Evolutionary conservation across 2,797 vertebrate genomes (phyloP), one percentile per base, ranked within the genome.

Genomic region (Sphaeramia orbicularis): DNA sequence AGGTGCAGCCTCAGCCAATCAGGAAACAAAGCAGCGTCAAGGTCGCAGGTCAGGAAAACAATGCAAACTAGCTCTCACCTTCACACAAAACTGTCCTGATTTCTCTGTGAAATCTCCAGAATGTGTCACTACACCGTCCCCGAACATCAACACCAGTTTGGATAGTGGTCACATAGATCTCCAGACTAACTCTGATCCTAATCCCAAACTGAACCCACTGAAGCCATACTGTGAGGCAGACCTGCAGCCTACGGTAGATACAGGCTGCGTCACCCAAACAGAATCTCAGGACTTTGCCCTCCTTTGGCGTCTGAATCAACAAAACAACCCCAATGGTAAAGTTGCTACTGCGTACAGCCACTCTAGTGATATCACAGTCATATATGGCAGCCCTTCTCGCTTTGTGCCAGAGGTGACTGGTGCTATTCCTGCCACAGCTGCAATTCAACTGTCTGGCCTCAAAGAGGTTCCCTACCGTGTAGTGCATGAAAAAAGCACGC

Each of bases 281-380:
- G 95, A 97, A 70, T 93, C 97, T 32, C 94, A 94, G 62, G 96
- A 98, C 84, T 98, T 99, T 85, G 95, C 96, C 64, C 73, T 96
- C 0, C 85, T 97, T 24, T 99, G 98, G 98, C 96, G 96, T 74
- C 82, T 98, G 50, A 95, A 95, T 88, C 92, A 53, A 30, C 93
- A 85, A 7, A 44, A 70, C 15, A 12, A 7, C 15, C n/a, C 50
- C 0, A 30, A 54, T 10, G 60, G 57, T 0, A 4, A 37, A 5
- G 14, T 10, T 0, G 24, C 55, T 30, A 2, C 62, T 10, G 15
- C 18, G 1, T 38, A 42, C 27, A 24, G 16, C 50, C 55, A 24
- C 15, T 55, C 90, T 80, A 48, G 87, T 76, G 60, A 80, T 85
- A 71, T 91, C 76, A 80, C 81, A 10, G 60, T 98, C 4, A 16